Evolutionary conservation across 92 coral and sea anemone genomes (phyloP), one percentile per base, ranked within the genome.

Genomic region (Anthopleura xanthogrammica): DNA sequence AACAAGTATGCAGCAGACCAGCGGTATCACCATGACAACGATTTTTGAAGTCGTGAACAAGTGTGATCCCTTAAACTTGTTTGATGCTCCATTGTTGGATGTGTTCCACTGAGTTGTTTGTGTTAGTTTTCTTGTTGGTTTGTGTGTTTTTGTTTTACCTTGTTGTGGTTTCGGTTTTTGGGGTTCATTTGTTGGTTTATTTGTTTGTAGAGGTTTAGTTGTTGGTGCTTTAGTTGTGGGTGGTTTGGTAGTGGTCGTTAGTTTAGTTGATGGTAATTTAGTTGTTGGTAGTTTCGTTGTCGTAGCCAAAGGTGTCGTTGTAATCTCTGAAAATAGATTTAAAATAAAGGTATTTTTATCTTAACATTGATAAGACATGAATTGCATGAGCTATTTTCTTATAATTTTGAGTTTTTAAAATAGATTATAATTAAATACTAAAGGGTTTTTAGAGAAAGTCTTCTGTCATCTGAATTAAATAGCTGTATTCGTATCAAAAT

Each of bases 11-110:
- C 64, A 64, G 71, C 56, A 80, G 76, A 80, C 60, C 83, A 80
- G 83, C 76, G 83, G 83, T 80, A 80, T 40, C 42, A 80, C 83
- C 52, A 80, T 80, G 22, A 65, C 75, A 19, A 80, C 13, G 11
- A 64, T 43, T 8, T 72, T 43, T 39, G 57, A 72, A 46, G 83
- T 40, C 58, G 6, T 74, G 2, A 54, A 54, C 16, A 62, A 62
- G 23, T 24, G 23, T 62, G 70, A 19, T 62, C 29, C 70, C 70
- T 62, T 62, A 7, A 62, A 62, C 7, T 13, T 12, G 58, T 12
- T 54, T 13, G 58, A 54, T 54, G 14, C 58, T 54, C 58, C 58
- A 54, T 19, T 7, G 23, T 22, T 62, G 70, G 70, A 62, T 62
- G 29, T n/a, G 19, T 55, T 65, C 29, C 42, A 60, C 65, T 23